Conservation (phyloP, 1,140 invertebrate species). For the Ctenoplectra terminalis region DNA sequence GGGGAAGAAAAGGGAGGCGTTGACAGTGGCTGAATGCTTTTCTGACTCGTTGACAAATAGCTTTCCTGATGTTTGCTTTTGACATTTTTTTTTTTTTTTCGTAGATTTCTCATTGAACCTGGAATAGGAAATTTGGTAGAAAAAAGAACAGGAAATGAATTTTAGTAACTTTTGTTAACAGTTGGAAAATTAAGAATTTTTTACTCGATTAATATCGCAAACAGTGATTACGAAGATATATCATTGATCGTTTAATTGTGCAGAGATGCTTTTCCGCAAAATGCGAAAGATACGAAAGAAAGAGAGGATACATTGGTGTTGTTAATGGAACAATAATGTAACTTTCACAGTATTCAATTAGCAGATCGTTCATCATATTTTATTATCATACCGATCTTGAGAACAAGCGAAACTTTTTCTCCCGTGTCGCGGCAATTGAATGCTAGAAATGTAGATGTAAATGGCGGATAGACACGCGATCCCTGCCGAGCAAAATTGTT, state of each 20-base stretch:
- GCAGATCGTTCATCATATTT: slow-evolving; percentile 50
- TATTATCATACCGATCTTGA: slow-evolving; percentile 47
- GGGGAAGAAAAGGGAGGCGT: neutral
- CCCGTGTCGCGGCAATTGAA: slow-evolving; percentile 20
- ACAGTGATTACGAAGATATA: too few species aligned
- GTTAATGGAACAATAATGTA: slow-evolving; percentile 38
- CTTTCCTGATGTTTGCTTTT: neutral
- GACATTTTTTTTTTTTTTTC: neutral
- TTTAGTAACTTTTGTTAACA: too few species aligned
- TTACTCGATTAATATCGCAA: too few species aligned
- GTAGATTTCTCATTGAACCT: too few species aligned
- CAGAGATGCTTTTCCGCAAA: neutral
- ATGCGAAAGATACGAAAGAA: neutral
- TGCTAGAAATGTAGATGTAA: slow-evolving; percentile 32
- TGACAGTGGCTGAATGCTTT: too few species aligned
- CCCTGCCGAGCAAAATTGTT: slow-evolving; percentile 20
- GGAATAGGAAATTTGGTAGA: too few species aligned
- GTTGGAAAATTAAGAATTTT: too few species aligned
- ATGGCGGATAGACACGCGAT: slow-evolving; percentile 29
- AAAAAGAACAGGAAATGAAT: too few species aligned
- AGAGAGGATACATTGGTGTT: neutral
- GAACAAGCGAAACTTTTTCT: slow-evolving; percentile 35
- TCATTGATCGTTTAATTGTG: too few species aligned
- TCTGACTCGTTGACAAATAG: neutral
- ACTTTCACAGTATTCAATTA: slow-evolving; percentile 61